phyloP scores from a whole-genome alignment of 2,113 vertebrate species.

The Chaenogobius annularis region DNA sequence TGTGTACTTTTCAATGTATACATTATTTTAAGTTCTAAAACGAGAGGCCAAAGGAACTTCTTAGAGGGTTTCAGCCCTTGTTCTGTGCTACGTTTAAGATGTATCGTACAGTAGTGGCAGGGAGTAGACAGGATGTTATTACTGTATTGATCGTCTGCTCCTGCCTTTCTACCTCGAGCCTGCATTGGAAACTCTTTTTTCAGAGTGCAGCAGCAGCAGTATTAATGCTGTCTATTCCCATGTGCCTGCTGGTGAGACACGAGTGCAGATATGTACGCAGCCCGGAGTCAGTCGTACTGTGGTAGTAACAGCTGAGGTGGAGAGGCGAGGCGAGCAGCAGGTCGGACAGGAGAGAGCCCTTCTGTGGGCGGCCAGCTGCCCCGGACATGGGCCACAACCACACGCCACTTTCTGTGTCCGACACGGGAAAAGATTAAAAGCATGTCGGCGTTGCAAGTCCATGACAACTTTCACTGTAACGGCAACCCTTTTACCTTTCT shows the following conservation, averaged over 20 bases:
- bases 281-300: neutral
- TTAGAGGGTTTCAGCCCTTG: neutral
- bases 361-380: conserved; percentile 60
- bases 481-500: too few species aligned
- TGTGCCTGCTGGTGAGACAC: neutral
- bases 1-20: too few species aligned
- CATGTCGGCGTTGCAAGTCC: too few species aligned
- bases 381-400: conserved; percentile 30
- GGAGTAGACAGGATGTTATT: conserved; percentile 7
- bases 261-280: neutral
- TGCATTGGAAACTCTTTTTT: neutral
- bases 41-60: too few species aligned
- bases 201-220: neutral
- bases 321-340: conserved; percentile 51
- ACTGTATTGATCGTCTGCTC: conserved; percentile 3
- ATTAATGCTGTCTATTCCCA: neutral
- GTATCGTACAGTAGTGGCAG: neutral
- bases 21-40: too few species aligned
- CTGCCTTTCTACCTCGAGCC: neutral
- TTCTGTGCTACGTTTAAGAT: neutral
- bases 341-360: conserved; percentile 57
- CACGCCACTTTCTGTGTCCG: conserved; percentile 9
- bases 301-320: conserved; percentile 56
- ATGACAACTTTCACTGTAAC: too few species aligned
- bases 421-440: neutral